Conservation (phyloP, 2,797 vertebrate genomes). For the Schizopygopsis malacanthus region DNA sequence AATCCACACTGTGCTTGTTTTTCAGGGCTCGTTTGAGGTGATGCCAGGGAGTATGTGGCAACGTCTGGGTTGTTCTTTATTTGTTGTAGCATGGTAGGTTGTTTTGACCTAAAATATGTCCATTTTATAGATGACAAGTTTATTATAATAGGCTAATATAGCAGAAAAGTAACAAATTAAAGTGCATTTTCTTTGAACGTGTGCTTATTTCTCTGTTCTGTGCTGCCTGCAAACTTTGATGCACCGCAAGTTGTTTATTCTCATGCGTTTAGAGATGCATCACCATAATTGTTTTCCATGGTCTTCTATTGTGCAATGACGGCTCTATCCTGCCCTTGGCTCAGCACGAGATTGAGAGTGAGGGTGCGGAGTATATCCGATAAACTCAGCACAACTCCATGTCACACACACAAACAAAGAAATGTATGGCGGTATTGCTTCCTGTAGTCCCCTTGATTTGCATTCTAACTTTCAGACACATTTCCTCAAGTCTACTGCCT, state of each 20-base stretch:
- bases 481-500: not conserved
- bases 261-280: slow-evolving; percentile 4
- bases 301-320: slow-evolving; percentile 11
- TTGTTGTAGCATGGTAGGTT: not conserved
- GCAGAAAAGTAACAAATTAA: not conserved
- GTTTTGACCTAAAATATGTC: not conserved
- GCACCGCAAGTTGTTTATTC: not conserved
- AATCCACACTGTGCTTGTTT: slow-evolving; percentile 33
- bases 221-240: slow-evolving; percentile 10
- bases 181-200: not conserved
- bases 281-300: slow-evolving; percentile 25
- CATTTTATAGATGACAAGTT: not conserved
- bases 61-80: not conserved
- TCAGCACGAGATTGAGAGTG: slow-evolving; percentile 1
- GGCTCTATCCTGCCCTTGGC: not conserved
- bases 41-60: not conserved
- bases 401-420: slow-evolving; percentile 10
- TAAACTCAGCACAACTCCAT: slow-evolving; percentile 1
- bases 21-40: slow-evolving; percentile 9
- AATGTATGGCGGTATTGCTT: not conserved
- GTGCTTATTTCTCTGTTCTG: not conserved
- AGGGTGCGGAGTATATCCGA: slow-evolving; percentile 8
- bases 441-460: not conserved
- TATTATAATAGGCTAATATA: not conserved
- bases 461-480: slow-evolving; percentile 1